Evolutionary conservation across 2,888 invertebrate species (phyloP).

Genomic region (Cheilosia grossa): DNA sequence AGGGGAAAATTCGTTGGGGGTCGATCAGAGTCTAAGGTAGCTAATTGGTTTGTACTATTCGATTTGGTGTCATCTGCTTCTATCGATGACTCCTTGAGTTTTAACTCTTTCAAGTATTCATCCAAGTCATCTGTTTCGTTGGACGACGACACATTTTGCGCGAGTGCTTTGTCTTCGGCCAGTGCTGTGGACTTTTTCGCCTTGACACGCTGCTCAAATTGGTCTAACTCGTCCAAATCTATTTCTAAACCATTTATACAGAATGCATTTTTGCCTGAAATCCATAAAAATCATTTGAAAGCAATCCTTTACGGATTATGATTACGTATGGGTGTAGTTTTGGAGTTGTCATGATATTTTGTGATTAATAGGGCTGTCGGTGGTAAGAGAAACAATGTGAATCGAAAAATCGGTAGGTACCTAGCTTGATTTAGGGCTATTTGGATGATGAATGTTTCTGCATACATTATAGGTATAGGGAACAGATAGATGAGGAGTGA

Average conservation of each 20-base stretch:
- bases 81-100: slow-evolving; percentile 76
- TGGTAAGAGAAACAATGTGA: not conserved
- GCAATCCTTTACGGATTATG: not conserved
- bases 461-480: too few relatives aligned
- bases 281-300: slow-evolving; percentile 63
- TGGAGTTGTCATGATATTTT: not conserved
- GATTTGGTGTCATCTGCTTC: slow-evolving; percentile 61
- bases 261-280: slow-evolving; percentile 82
- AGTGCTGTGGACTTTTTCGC: slow-evolving; percentile 77
- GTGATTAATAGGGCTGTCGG: not conserved
- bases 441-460: too few relatives aligned
- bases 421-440: too few relatives aligned
- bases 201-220: slow-evolving; percentile 81
- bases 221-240: slow-evolving; percentile 83
- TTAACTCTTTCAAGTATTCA: slow-evolving; percentile 82
- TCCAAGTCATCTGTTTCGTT: slow-evolving; percentile 81
- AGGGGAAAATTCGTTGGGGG: slow-evolving; percentile 78
- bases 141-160: slow-evolving; percentile 3
- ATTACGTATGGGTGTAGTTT: not conserved
- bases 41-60: slow-evolving; percentile 48
- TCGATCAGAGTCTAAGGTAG: slow-evolving; percentile 29
- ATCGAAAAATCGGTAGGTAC: too few relatives aligned
- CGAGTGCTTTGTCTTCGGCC: not conserved
- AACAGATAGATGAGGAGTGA: too few relatives aligned
- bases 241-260: slow-evolving; percentile 83